Percentiles rank a stretch among this genome's conserved stretches.
Evolutionary conservation across 2,888 invertebrate genomes (phyloP).

Genomic region (Erebia ligea): DNA sequence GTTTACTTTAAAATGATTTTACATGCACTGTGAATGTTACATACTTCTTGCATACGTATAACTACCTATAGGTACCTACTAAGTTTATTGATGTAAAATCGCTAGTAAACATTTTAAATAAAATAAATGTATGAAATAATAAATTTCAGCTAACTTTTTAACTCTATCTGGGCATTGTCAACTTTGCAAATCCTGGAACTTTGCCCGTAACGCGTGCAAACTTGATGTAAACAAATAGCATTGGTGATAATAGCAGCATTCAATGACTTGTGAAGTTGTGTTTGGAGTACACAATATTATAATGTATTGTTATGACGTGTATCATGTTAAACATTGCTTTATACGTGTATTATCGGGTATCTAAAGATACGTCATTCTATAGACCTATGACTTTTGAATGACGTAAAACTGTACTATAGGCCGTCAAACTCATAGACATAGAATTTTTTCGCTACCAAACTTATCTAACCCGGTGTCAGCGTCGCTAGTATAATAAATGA

Average conservation of each 20-base stretch:
- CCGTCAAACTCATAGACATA: too few species aligned
- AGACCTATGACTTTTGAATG: slow-evolving; percentile 7
- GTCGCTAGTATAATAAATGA: too few species aligned
- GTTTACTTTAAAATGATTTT: too few species aligned
- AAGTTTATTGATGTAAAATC: too few species aligned
- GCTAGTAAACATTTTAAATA: too few species aligned
- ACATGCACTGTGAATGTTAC: too few species aligned
- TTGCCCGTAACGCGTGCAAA: not conserved
- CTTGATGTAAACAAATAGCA: slow-evolving; percentile 11
- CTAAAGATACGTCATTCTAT: not conserved
- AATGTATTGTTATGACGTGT: not conserved
- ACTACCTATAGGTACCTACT: too few species aligned
- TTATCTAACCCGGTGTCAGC: too few species aligned
- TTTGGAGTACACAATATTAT: not conserved
- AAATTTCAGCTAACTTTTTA: too few species aligned
- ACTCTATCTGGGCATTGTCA: not conserved
- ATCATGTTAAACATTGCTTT: not conserved
- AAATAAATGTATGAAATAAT: too few species aligned
- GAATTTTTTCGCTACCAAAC: too few species aligned
- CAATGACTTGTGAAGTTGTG: slow-evolving; percentile 9
- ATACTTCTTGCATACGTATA: too few species aligned
- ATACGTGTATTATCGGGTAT: not conserved
- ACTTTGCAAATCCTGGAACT: not conserved
- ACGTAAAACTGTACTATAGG: not conserved
- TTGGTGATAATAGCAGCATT: slow-evolving; percentile 8